A percentile compares a stretch with the other conserved stretches of the same genome.
Evolutionary conservation across 2,888 invertebrate species (phyloP).

Genomic region (Busseola fusca): DNA sequence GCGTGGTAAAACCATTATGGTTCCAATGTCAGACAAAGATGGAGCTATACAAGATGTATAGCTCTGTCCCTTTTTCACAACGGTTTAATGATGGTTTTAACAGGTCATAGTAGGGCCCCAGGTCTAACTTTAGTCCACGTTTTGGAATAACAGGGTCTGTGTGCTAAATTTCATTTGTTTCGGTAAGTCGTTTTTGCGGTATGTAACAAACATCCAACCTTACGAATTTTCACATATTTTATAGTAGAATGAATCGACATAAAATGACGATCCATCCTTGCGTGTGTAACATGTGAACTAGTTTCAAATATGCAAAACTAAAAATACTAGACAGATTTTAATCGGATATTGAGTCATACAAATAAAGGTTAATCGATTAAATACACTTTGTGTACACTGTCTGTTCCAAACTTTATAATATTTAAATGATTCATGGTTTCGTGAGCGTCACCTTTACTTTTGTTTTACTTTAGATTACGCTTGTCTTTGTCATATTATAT

Average conservation of each 20-base stretch:
- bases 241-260: not conserved
- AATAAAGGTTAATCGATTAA: conserved; percentile 20
- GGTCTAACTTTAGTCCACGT: too few relatives aligned
- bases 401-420: conserved; percentile 3
- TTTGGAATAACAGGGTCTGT: too few relatives aligned
- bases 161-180: too few relatives aligned
- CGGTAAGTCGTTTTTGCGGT: too few relatives aligned
- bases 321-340: conserved; percentile 16
- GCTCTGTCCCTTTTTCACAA: too few relatives aligned
- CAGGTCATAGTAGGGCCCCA: too few relatives aligned
- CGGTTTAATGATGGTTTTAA: too few relatives aligned
- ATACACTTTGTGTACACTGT: not conserved
- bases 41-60: too few relatives aligned
- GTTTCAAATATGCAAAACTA: conserved; percentile 3
- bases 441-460: not conserved
- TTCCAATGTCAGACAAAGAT: too few relatives aligned
- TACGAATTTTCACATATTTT: not conserved
- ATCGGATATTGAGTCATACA: conserved; percentile 39
- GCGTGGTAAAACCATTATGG: too few relatives aligned
- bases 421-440: conserved; percentile 9
- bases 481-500: not conserved
- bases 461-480: not conserved
- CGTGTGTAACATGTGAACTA: conserved; percentile 3
- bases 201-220: not conserved
- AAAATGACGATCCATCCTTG: too few relatives aligned